Evolutionary conservation across 2,113 vertebrate genomes (phyloP).

Genomic region (Phyllostomus hastatus): DNA sequence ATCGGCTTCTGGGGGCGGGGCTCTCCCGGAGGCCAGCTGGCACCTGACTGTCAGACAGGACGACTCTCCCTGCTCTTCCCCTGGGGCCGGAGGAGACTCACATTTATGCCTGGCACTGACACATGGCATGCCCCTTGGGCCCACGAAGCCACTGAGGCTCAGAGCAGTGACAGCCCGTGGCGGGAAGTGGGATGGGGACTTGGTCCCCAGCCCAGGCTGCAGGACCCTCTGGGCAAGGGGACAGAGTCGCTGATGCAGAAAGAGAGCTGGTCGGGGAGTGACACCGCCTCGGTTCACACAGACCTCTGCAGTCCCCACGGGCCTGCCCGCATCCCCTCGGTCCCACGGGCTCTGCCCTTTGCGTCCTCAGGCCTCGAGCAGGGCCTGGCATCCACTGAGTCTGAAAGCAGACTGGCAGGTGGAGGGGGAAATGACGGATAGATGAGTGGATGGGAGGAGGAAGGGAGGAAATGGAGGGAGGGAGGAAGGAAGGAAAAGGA

Average conservation of each 20-base stretch:
- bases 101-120: background rate
- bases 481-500: accelerated
- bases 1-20: too few relatives aligned
- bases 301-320: background rate
- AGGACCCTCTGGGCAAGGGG: background rate
- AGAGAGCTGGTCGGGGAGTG: accelerated
- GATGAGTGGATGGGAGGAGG: too few relatives aligned
- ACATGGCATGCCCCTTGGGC: accelerated
- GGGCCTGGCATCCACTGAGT: background rate
- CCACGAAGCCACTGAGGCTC: background rate
- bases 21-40: background rate
- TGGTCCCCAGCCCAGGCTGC: accelerated
- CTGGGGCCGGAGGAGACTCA: background rate
- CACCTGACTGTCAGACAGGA: background rate
- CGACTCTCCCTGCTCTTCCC: background rate
- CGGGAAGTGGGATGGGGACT: too few relatives aligned
- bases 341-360: background rate
- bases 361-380: background rate
- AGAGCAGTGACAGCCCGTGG: background rate
- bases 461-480: accelerated
- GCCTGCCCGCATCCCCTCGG: accelerated
- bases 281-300: accelerated
- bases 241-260: background rate
- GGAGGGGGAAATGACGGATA: background rate
- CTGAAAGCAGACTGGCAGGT: background rate